A percentile compares a stretch with the other conserved stretches of the same genome.
Conservation (phyloP, 2,797 vertebrate species). For the Hoplostethus mediterraneus region DNA sequence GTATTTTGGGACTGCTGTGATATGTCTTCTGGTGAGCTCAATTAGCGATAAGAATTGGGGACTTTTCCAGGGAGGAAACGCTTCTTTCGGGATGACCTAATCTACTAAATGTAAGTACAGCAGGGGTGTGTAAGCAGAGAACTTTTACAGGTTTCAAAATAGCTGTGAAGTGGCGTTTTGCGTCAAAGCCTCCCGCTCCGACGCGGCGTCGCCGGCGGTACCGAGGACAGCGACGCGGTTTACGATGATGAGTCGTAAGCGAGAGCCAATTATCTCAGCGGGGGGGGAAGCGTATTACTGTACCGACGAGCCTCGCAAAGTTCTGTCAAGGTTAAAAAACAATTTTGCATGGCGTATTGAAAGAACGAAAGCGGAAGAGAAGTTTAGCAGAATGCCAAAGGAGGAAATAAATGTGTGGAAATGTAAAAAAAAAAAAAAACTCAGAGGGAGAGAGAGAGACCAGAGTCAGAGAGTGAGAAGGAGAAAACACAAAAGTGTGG, state of each 20-base stretch:
- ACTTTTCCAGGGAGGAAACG: background rate
- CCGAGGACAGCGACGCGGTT: slow-evolving; percentile 52
- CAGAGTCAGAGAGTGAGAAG: slow-evolving; percentile 54
- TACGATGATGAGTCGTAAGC: slow-evolving; percentile 64
- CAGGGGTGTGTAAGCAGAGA: slow-evolving; percentile 7
- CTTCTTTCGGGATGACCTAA: slow-evolving; percentile 11
- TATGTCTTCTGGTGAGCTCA: slow-evolving; percentile 44
- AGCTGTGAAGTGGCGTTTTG: slow-evolving; percentile 21
- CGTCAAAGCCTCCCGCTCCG: slow-evolving; percentile 9
- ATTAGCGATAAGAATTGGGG: slow-evolving; percentile 37
- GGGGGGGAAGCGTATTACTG: slow-evolving; percentile 61
- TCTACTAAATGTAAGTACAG: background rate
- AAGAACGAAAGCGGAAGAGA: slow-evolving; percentile 53
- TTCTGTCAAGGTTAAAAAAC: slow-evolving; percentile 76
- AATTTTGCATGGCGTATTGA: slow-evolving; percentile 48
- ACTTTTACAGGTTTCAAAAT: slow-evolving; percentile 15
- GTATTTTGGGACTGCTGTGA: slow-evolving; percentile 8
- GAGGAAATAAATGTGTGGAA: slow-evolving; percentile 7
- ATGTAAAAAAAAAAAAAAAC: slow-evolving; percentile 18
- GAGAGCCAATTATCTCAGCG: slow-evolving; percentile 63
- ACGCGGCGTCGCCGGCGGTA: slow-evolving; percentile 21
- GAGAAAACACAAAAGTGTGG: slow-evolving; percentile 69
- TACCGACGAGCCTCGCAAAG: slow-evolving; percentile 53
- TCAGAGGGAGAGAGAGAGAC: slow-evolving; percentile 24
- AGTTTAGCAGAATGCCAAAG: slow-evolving; percentile 56